Evolutionary conservation across 2,888 invertebrate genomes (phyloP), one percentile per base, ranked within the genome.

Genomic region (Diarsia rubi): DNA sequence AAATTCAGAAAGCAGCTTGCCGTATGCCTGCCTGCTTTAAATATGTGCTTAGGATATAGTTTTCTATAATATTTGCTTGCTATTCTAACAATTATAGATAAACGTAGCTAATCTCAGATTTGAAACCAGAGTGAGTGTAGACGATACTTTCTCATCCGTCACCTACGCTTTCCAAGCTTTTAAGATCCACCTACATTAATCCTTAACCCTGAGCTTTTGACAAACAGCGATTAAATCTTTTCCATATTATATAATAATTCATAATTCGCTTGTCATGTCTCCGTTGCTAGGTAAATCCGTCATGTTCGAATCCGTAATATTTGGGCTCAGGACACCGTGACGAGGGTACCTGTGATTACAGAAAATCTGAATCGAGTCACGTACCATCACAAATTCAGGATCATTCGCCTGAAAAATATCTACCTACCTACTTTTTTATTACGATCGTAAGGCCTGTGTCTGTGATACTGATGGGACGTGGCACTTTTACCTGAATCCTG

Each of bases 341-440:
- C 64, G 75, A 75, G 77, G 77, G 77, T 83, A 37, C 37, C 65
- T 31, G 54, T 68, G 69, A 82, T 79, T 75, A 75, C 63, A 74
- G 75, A 74, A 76, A 74, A 73, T 66, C 49, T 63, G 73, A 84
- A 78, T 72, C 84, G 68, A 82, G 78, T 84, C 84, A 86, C 84
- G 86, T 86, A 73, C 45, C 37, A 77, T 69, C 65, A 44, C 70
- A 79, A 73, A 74, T 74, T 74, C 68, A 79, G 54, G 70, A 81
- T 74, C 68, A 81, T 86, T 78, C 69, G 67, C 42, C 44, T 73
- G 73, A 42, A 75, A 75, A 82, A 73, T 82, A 73, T 82, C 68
- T 49, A 49, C 49, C 19, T 21, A 14, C 64, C 62, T 75, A 49
- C 59, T 45, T 78, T 75, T 84, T 73, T 78, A 78, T 82, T 78